Evolutionary conservation across 1,140 invertebrate species (phyloP), one percentile per base, ranked within the genome.

Genomic region (Gryon sp.): DNA sequence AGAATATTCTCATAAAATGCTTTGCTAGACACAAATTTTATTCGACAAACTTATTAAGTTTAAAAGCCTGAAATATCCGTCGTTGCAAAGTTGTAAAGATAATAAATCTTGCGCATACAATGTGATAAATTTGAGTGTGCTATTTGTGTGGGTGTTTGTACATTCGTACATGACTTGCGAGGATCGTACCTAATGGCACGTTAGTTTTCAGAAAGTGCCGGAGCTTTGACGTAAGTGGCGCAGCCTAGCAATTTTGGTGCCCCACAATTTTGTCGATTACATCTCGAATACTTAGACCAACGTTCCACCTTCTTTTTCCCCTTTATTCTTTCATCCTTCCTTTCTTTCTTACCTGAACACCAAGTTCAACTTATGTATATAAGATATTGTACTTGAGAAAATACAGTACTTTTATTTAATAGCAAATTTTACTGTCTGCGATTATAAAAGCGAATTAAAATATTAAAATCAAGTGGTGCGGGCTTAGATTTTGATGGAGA

Each of bases 211-310:
- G 73, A 84, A 85, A 84, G 81, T 72, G 72, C 76, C 66, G 78
- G 78, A 78, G 62, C 69, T 68, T 73, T 73, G 76, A 68, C 62
- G 76, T 73, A 78, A 78, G 76, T 66, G 69, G 76, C 65, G 72
- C 52, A 82, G 82, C 84, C 84, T 78, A 78, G 82, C 78, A 85
- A 85, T 85, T 85, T 85, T 41, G 83, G 78, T 80, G 82, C 81
- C 81, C 83, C 72, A 83, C 83, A 85, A 85, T 84, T 82, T 82
- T 57, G 46, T 43, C 82, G 84, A 85, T 85, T 85, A 80, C 77
- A 85, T 82, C 82, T 80, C 82, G 78, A 69, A 75, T 72, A 76
- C 77, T 80, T 83, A 82, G 81, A 32, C 55, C 45, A 79, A 59
- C 60, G 18, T 66, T 72, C 52, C 62, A 57, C 36, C 70, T 73